phyloP scores from a whole-genome alignment of 2,797 vertebrate species.

The Ceyx erithaca region DNA sequence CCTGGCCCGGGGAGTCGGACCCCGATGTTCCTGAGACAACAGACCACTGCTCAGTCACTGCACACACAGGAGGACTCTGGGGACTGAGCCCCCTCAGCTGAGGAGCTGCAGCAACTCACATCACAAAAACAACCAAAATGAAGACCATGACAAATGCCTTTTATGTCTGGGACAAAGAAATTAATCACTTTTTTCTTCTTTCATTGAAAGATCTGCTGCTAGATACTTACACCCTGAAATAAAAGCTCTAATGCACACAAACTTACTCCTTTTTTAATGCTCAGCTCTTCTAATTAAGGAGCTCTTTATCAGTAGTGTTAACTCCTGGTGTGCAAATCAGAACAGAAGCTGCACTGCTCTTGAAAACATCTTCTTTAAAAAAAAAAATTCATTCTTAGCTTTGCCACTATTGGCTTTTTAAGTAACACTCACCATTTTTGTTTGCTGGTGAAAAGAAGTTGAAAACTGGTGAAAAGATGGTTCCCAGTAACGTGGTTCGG shows the following conservation, averaged over 20 bases:
- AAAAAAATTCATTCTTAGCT: not conserved
- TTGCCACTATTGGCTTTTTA: not conserved
- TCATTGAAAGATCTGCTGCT: not conserved
- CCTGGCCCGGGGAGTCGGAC: constrained; percentile 94
- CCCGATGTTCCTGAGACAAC: constrained; percentile 85
- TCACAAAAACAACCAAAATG: not conserved
- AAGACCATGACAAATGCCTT: not conserved
- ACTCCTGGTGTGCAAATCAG: not conserved
- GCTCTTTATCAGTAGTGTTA: not conserved
- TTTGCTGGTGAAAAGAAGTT: constrained; percentile 98
- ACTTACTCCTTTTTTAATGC: not conserved
- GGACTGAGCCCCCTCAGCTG: too few relatives aligned
- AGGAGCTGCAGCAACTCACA: rapidly evolving
- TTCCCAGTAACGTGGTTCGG: constrained; percentile 93
- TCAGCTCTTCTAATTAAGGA: not conserved
- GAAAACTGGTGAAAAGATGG: constrained; percentile 98
- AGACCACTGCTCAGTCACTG: not conserved
- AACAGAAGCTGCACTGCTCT: not conserved
- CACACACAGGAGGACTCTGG: not conserved
- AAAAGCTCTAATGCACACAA: not conserved
- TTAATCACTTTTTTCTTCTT: not conserved
- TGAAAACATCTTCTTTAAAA: not conserved
- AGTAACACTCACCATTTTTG: constrained; percentile 90
- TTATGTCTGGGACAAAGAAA: not conserved
- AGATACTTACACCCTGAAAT: not conserved